A percentile compares a stretch with the other conserved stretches of the same genome.
Evolutionary conservation across 2,797 vertebrate genomes (phyloP).

Genomic region (Enteromius argenteus): DNA sequence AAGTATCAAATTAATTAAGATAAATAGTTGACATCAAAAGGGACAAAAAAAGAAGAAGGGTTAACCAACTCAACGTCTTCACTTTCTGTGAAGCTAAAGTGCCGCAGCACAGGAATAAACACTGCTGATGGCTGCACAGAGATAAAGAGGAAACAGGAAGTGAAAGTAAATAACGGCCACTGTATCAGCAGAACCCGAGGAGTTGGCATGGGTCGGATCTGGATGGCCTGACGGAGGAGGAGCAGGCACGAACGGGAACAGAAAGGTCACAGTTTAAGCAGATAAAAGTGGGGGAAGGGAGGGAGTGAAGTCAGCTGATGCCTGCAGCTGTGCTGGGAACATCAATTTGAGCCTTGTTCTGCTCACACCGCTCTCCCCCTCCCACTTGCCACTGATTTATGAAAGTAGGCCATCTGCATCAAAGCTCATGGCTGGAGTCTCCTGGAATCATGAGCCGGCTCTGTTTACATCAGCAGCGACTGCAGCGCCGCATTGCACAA

Average conservation of each 20-base stretch:
- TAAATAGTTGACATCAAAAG: neutral
- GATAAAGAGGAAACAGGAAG: conserved; percentile 18
- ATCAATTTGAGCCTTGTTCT: conserved; percentile 84
- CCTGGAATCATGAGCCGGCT: conserved; percentile 71
- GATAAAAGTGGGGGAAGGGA: conserved; percentile 77
- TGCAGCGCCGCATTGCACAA: conserved; percentile 76
- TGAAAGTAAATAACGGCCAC: conserved; percentile 33
- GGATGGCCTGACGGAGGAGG: conserved; percentile 52
- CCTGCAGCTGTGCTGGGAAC: conserved; percentile 81
- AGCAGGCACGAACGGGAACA: conserved; percentile 76
- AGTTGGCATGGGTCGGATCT: neutral
- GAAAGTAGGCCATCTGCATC: conserved; percentile 84
- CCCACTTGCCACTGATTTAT: conserved; percentile 71
- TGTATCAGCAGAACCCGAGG: neutral
- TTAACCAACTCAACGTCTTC: neutral
- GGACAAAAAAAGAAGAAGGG: neutral
- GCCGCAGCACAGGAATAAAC: neutral
- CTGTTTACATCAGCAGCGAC: conserved; percentile 79
- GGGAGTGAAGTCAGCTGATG: conserved; percentile 83
- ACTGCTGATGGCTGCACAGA: neutral
- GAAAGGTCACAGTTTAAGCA: conserved; percentile 86
- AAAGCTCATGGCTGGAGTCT: conserved; percentile 82
- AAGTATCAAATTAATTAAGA: neutral
- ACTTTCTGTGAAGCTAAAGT: neutral
- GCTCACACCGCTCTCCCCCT: conserved; percentile 37